Evolutionary conservation across 1,140 invertebrate genomes (phyloP), one percentile per base, ranked within the genome.

Genomic region (Drosophila cardini): DNA sequence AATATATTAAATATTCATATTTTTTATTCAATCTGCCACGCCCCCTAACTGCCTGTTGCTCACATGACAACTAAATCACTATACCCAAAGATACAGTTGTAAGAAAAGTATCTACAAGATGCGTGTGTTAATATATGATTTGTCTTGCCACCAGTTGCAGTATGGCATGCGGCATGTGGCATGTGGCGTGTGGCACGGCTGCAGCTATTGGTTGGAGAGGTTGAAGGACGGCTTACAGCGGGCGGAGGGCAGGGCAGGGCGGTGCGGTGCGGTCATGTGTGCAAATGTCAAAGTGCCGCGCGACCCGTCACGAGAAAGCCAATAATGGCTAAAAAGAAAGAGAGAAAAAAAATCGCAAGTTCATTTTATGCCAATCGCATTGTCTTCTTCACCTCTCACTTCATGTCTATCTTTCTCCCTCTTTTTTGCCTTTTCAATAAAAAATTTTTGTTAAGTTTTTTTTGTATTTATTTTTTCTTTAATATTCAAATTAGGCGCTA

Each of bases 321-420:
- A 68, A 46, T 42, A 15, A 32, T 30, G 48, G 48, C 48, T 30
- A 76, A 76, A 76, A 70, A 62, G 50, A 62, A 69, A 57, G 57
- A 62, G 60, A 55, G 68, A 65, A 64, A 53, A 72, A 76, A 76
- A 76, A 76, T 68, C 68, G 72, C 60, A 76, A 76, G 69, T 63
- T 75, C 57, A 75, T 75, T 70, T 71, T 75, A 75, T 75, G 67
- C 67, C 45, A 7, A 18, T 53, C 65, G 48, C 48, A 53, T 52
- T 34, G 40, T 55, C 11, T 34, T 9, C 13, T n/a, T 4, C 30
- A 26, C 50, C 50, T 16, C 50, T 36, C 21, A 26, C 21, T 26
- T 26, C 21, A 5, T 36, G 8, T 36, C 15, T n/a, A 13, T 16
- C 30, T 53, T 36, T 11, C 30, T 4, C 42, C 10, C 18, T 60